A percentile compares a stretch with the other conserved stretches of the same genome.
Conservation (phyloP, 2,888 invertebrate genomes). For the Nomada ruficornis region DNA sequence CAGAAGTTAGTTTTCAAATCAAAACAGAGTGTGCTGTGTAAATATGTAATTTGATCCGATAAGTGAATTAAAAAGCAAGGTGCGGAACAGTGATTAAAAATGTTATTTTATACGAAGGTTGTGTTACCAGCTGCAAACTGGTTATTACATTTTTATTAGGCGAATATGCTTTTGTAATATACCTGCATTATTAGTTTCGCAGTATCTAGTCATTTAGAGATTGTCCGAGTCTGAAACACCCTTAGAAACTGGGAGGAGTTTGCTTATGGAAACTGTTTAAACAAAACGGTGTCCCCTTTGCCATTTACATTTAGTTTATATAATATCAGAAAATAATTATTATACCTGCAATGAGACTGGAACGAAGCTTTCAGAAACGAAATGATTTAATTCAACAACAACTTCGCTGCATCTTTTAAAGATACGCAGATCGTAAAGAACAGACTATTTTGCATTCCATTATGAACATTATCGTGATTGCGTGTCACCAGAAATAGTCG, state of each 20-base stretch:
- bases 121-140: too few relatives aligned
- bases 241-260: constrained; percentile 8
- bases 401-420: background rate
- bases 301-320: too few relatives aligned
- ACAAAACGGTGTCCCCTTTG: too few relatives aligned
- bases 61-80: too few relatives aligned
- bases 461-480: background rate
- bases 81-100: too few relatives aligned
- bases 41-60: too few relatives aligned
- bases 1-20: too few relatives aligned
- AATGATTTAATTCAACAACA: background rate
- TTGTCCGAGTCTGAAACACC: background rate
- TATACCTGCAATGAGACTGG: background rate
- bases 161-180: background rate
- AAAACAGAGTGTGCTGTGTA: too few relatives aligned
- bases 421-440: background rate
- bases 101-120: too few relatives aligned
- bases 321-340: too few relatives aligned
- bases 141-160: background rate
- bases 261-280: constrained; percentile 16
- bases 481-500: background rate
- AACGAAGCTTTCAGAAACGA: background rate
- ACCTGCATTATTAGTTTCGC: background rate
- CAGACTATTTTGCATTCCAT: background rate
- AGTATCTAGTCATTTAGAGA: background rate